Conservation (phyloP, 2,797 vertebrate species). For the Esox masquinongy region DNA sequence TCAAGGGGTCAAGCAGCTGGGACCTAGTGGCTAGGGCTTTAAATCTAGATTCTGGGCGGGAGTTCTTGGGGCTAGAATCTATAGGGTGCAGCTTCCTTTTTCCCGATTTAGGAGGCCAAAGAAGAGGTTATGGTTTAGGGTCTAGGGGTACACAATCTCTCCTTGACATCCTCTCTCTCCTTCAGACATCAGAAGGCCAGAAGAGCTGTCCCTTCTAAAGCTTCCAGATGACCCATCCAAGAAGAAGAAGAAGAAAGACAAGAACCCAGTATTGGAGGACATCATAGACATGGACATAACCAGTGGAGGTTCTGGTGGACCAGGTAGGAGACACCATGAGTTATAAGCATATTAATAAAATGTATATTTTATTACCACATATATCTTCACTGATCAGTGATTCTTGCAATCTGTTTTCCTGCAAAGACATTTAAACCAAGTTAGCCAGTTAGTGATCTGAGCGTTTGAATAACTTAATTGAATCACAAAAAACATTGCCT, state of each 20-base stretch:
- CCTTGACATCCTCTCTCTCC: background rate
- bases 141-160: background rate
- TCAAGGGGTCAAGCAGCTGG: background rate
- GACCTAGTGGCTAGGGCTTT: background rate
- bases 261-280: conserved; percentile 81
- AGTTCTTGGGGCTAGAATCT: background rate
- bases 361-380: background rate
- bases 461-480: background rate
- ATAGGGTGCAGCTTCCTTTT: background rate
- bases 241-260: conserved; percentile 95
- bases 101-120: background rate
- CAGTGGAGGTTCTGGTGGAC: conserved; percentile 74
- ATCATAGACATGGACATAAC: conserved; percentile 84
- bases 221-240: conserved; percentile 79
- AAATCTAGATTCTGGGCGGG: background rate
- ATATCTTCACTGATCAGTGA: background rate
- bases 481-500: background rate
- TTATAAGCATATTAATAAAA: background rate
- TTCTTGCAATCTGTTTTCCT: background rate
- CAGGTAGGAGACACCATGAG: conserved; percentile 52
- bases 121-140: background rate
- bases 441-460: background rate
- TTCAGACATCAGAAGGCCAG: conserved; percentile 89
- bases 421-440: background rate
- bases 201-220: conserved; percentile 92